These are phyloP conservation scores for Mylabris phalerata DNA, from an alignment of 1,140 invertebrate genomes.

Conservation along the genomic window DNA sequence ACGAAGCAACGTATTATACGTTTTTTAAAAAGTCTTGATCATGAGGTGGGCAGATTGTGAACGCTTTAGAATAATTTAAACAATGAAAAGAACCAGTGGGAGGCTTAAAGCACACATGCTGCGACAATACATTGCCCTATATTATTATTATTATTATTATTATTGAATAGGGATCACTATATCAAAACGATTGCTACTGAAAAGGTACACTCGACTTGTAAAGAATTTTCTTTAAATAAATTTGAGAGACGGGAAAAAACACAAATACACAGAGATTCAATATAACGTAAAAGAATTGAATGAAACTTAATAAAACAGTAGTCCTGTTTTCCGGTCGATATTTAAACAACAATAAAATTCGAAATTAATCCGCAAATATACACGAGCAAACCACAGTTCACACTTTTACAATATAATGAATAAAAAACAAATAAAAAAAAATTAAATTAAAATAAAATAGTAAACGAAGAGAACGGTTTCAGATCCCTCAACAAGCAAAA, in stretches of 20 bases:
- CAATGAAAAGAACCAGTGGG: conserved; percentile 38
- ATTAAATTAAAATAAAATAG: too few relatives aligned
- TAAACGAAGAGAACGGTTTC: too few relatives aligned
- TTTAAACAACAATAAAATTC: too few relatives aligned
- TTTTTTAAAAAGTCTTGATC: conserved; percentile 16
- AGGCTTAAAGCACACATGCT: conserved; percentile 35
- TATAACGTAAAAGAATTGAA: too few relatives aligned
- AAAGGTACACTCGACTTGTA: conserved; percentile 40
- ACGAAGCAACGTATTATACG: conserved; percentile 22
- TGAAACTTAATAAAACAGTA: too few relatives aligned
- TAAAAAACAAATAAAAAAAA: too few relatives aligned
- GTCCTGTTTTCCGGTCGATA: too few relatives aligned
- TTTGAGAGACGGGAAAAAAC: not conserved
- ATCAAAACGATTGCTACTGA: conserved; percentile 37
- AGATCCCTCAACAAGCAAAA: not conserved
- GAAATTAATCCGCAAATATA: too few relatives aligned
- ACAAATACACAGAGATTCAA: too few relatives aligned
- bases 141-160: conserved; percentile 21
- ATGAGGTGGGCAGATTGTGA: conserved; percentile 26
- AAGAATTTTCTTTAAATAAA: conserved; percentile 4
- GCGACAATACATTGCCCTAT: conserved; percentile 32
- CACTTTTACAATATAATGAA: too few relatives aligned
- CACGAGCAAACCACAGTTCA: too few relatives aligned
- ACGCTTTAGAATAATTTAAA: conserved; percentile 34
- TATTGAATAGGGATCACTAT: conserved; percentile 36